These are phyloP conservation scores for Chromis chromis DNA, from an alignment of 2,797 vertebrate species.

Conservation along the genomic window DNA sequence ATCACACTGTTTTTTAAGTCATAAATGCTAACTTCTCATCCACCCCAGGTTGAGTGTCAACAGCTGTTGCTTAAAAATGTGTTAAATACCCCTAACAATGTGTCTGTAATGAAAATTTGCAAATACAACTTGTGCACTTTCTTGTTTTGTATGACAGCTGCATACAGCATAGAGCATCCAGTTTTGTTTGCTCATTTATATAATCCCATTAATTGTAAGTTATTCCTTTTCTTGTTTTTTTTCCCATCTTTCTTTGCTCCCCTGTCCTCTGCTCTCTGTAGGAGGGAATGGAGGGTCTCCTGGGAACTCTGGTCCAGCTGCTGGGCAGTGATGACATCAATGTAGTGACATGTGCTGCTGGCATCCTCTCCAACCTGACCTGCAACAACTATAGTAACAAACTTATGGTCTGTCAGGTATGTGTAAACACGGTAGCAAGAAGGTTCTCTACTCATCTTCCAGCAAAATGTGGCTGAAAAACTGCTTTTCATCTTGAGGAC, in stretches of 20 bases:
- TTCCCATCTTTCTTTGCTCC: background rate
- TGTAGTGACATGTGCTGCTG: constrained; percentile 97
- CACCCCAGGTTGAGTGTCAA: background rate
- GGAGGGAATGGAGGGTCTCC: constrained; percentile 99
- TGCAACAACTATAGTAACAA: constrained; percentile 99
- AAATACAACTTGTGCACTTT: too few species aligned
- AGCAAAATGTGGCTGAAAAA: too few species aligned
- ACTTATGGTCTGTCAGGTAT: constrained; percentile 99
- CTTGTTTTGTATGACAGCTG: background rate
- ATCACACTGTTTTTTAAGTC: background rate
- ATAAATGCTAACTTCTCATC: background rate
- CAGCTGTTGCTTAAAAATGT: background rate
- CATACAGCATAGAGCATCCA: background rate
- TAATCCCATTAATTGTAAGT: background rate
- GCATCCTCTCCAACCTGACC: constrained; percentile 98
- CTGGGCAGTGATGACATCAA: constrained; percentile 98
- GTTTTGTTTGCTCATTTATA: background rate
- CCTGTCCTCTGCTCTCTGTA: constrained; percentile 64
- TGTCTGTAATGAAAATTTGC: too few species aligned
- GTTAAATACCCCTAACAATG: background rate
- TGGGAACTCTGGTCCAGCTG: constrained; percentile 97
- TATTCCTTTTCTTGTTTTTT: constrained; percentile 56
- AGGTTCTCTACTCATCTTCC: too few species aligned
- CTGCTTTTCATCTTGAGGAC: too few species aligned
- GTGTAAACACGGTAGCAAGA: background rate